Evolutionary conservation across 2,888 invertebrate genomes (phyloP).

Genomic region (Campopleginae sp.): DNA sequence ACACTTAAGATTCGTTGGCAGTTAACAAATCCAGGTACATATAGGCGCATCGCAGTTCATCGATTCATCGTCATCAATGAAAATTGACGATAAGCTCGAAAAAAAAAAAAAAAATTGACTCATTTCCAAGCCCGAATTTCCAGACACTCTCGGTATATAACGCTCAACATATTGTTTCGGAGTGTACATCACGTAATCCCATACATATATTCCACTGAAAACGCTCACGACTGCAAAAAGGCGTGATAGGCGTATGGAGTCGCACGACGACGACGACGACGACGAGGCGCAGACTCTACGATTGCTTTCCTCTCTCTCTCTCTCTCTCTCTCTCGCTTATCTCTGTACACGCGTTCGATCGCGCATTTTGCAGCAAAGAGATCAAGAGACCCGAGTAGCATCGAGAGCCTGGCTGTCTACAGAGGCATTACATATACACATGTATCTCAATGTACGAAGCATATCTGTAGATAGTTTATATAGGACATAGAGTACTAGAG

Average conservation of each 20-base stretch:
- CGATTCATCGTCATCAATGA: too few relatives aligned
- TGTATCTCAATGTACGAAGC: not conserved
- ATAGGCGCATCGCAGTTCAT: too few relatives aligned
- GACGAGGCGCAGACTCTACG: slow-evolving; percentile 42
- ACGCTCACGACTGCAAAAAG: slow-evolving; percentile 68
- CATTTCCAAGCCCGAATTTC: not conserved
- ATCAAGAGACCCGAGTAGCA: slow-evolving; percentile 44
- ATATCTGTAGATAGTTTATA: slow-evolving; percentile 16
- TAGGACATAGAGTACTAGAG: slow-evolving; percentile 33
- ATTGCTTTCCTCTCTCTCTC: slow-evolving; percentile 6
- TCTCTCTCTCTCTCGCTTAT: slow-evolving; percentile 59
- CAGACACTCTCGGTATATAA: not conserved
- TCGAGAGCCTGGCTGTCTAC: slow-evolving; percentile 40
- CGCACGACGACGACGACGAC: slow-evolving; percentile 48
- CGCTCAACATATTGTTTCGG: not conserved
- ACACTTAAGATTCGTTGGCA: too few relatives aligned
- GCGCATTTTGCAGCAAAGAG: slow-evolving; percentile 71
- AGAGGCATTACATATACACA: slow-evolving; percentile 3
- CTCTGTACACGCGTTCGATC: slow-evolving; percentile 72
- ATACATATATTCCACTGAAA: slow-evolving; percentile 42
- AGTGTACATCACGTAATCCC: slow-evolving; percentile 5
- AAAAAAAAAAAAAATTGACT: too few relatives aligned
- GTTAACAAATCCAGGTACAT: too few relatives aligned
- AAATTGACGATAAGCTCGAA: too few relatives aligned
- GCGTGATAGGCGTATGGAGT: slow-evolving; percentile 51